Base-by-base conservation (phyloP, 2,113 vertebrate species). In the Marmota flaviventris region DNA sequence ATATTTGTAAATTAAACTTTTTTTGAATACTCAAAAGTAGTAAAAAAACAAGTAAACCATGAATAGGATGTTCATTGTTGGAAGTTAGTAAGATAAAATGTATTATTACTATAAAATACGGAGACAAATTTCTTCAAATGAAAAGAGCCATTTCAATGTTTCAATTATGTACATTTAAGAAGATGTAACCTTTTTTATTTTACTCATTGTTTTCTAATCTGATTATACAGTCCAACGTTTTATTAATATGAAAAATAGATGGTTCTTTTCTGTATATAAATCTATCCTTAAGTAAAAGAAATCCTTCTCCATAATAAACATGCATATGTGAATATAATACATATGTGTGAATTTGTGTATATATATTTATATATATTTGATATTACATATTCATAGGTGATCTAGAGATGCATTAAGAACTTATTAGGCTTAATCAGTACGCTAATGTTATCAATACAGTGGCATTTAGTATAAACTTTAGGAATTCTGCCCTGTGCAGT, bases 221-320 rank as follows among this genome's bases (percentile, higher is more conserved):
- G n/a, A 85, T 92, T 84, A 89, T 39, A 45, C 8, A 87, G 39
- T 2, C 51, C 88, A 90, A 82, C 29, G 86, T 91, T 63, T 61
- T 82, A 85, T 93, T 89, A 88, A 77, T 14, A 53, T 69, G 51
- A 97, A 90, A 92, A 94, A 75, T 10, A 92, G 69, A 93, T 32
- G 10, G 39, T 87, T 76, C 24, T 81, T 37, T 84, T 96, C 48
- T 76, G 4, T 61, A 75, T 2, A 51, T 82, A 70, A 93, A 86
- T 53, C 8, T 58, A 85, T 29, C 27, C 37, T 67, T 89, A 48
- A 93, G n/a, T 65, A 69, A 94, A 94, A 92, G 29, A 93, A 94
- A 67, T 42, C 69, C 10, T 97, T 8, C 9, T 72, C 39, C 34
- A 29, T 82, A 85, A 88, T 51, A 75, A 89, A 82, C 10, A 18